phyloP scores from a whole-genome alignment of 2,113 vertebrate species.

The Notarius lentiginosus region DNA sequence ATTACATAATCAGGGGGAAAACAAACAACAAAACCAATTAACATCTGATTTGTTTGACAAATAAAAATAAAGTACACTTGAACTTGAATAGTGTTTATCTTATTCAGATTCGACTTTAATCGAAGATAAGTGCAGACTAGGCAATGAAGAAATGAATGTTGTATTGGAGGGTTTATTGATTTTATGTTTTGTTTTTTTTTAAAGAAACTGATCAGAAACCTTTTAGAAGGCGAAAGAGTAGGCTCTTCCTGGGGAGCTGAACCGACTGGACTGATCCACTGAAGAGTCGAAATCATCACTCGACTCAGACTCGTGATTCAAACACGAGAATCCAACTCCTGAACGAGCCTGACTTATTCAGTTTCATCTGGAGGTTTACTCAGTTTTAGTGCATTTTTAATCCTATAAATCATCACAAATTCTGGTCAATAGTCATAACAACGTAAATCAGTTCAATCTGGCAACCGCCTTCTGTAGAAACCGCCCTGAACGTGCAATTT shows the following conservation, averaged over 20 bases:
- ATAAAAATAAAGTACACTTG: too few species aligned
- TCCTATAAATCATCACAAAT: background rate
- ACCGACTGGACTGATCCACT: background rate
- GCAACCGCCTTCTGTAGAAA: background rate
- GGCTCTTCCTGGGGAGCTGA: background rate
- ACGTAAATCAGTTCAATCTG: background rate
- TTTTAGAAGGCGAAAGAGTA: background rate
- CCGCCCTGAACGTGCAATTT: background rate
- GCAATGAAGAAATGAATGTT: too few species aligned
- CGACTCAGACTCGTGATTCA: background rate
- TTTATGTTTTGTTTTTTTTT: background rate
- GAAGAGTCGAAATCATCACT: background rate
- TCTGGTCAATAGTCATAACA: background rate
- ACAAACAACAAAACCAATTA: background rate
- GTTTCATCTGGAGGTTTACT: background rate
- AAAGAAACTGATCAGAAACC: background rate
- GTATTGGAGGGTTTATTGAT: too few species aligned
- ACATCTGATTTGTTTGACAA: too few species aligned
- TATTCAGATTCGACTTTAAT: too few species aligned
- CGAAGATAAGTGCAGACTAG: too few species aligned
- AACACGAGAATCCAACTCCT: background rate
- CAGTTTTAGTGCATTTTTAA: too few species aligned
- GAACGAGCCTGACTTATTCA: background rate
- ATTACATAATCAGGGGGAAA: background rate
- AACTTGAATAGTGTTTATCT: too few species aligned